Evolutionary conservation across 2,797 vertebrate genomes (phyloP), one percentile per base, ranked within the genome.

Genomic region (Coregonus sp.): DNA sequence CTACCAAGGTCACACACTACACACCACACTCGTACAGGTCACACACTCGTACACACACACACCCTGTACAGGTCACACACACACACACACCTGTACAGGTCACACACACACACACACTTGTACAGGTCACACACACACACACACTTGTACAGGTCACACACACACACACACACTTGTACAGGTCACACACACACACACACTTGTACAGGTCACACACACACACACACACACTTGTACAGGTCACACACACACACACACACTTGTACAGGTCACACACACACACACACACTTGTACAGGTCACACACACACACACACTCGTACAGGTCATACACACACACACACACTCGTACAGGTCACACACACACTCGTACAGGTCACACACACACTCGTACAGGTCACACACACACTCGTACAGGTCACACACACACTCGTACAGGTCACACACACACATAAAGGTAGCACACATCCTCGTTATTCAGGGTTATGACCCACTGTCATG

Each of bases 301-400:
- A 63, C 59, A 63, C 59, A 63, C n/a, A 84, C n/a, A 84, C 31
- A 33, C 54, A 18, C 52, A 54, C 2, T 3, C 52, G 18, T 18
- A 56, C 54, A 56, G 54, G 54, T 56, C 59, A 63, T 20, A 63
- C 59, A 63, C n/a, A 61, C 25, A 82, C 94, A 63, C 59, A 63
- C n/a, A 61, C 25, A 82, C 94, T 98, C 81, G 96, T 99, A 90
- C 97, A 98, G 96, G 98, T 98, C 91, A 84, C 82, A 73, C 31
- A 33, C 54, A 18, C 52, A 54, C 2, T 3, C 52, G 18, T 56
- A 56, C 54, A 56, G 54, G 54, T 56, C 59, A 63, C n/a, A 63
- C 59, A 63, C n/a, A 61, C 66, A 82, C 94, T 99, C 81, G 96
- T 99, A 90, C 97, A 98, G 96, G 98, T 98, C 91, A 84, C 82